Evolutionary conservation across 2,888 invertebrate species (phyloP).

Genomic region (Cheilosia urbana): DNA sequence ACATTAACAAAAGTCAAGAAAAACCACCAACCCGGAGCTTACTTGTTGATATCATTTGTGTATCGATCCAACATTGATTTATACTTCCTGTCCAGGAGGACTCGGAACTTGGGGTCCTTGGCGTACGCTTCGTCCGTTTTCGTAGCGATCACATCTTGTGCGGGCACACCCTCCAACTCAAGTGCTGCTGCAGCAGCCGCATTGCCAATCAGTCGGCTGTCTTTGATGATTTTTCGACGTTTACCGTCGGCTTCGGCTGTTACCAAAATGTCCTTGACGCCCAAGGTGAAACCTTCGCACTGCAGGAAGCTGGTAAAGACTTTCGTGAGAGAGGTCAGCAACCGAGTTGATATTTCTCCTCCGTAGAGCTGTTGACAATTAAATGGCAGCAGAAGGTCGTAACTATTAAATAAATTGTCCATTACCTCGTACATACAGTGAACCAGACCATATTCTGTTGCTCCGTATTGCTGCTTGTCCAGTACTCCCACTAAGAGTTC

Average conservation of each 20-base stretch:
- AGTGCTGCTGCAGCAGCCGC: constrained; percentile 89
- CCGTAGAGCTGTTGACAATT: constrained; percentile 90
- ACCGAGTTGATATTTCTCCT: constrained; percentile 90
- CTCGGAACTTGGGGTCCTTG: constrained; percentile 90
- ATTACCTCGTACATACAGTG: constrained; percentile 95
- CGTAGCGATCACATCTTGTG: constrained; percentile 86
- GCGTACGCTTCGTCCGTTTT: constrained; percentile 89
- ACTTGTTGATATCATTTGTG: constrained; percentile 96
- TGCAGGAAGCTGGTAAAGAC: constrained; percentile 96
- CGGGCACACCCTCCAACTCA: constrained; percentile 86
- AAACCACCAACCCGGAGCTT: constrained; percentile 69
- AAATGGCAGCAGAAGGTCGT: neutral
- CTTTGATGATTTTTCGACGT: constrained; percentile 88
- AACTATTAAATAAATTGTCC: constrained; percentile 12
- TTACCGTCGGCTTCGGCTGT: constrained; percentile 88
- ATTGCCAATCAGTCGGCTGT: constrained; percentile 87
- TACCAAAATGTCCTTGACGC: constrained; percentile 97
- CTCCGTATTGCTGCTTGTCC: constrained; percentile 98
- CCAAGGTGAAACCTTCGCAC: constrained; percentile 96
- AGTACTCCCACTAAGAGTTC: constrained; percentile 93
- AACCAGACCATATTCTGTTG: constrained; percentile 96
- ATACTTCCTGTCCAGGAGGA: constrained; percentile 92
- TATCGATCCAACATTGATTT: constrained; percentile 91
- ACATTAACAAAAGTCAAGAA: neutral
- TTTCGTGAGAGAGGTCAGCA: constrained; percentile 95